A percentile compares a stretch with the other conserved stretches of the same genome.
Evolutionary conservation across 2,888 invertebrate genomes (phyloP).

Genomic region (Anarsia innoxiella): DNA sequence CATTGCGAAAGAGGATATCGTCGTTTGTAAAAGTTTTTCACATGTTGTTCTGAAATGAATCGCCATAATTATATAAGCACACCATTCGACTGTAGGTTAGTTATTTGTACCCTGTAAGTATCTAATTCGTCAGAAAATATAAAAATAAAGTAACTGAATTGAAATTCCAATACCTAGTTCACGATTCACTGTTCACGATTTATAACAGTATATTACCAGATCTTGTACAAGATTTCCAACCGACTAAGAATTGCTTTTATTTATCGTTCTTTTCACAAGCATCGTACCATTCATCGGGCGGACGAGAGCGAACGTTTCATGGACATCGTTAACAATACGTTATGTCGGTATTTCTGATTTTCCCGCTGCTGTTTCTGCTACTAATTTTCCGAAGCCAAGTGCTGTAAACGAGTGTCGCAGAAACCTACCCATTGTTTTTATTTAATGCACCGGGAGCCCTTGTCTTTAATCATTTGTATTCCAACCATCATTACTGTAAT

Average conservation of each 20-base stretch:
- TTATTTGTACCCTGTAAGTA: too few species aligned
- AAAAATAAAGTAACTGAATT: too few species aligned
- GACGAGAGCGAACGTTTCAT: conserved; percentile 10
- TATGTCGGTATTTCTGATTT: conserved; percentile 20
- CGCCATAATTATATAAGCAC: too few species aligned
- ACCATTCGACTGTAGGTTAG: too few species aligned
- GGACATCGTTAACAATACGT: conserved; percentile 18
- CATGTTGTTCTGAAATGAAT: too few species aligned
- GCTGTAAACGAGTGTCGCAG: conserved; percentile 11
- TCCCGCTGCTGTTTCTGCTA: conserved; percentile 11
- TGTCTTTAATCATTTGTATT: conserved; percentile 12
- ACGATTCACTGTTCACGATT: too few species aligned
- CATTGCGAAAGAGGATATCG: too few species aligned
- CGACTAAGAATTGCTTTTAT: conserved; percentile 11
- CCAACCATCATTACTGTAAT: conserved; percentile 8
- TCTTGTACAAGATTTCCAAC: conserved; percentile 17
- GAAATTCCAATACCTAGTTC: too few species aligned
- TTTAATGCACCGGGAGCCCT: conserved; percentile 5
- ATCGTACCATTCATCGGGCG: conserved; percentile 10
- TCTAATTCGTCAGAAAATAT: too few species aligned
- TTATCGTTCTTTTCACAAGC: conserved; percentile 13
- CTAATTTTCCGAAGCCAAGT: conserved; percentile 12
- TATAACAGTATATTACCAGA: too few species aligned
- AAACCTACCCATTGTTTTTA: conserved; percentile 11
- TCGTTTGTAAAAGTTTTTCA: too few species aligned